Percentiles rank a stretch among this genome's conserved stretches.
phyloP scores from a whole-genome alignment of 2,797 vertebrate species.

The Phyllotis vaccarum region DNA sequence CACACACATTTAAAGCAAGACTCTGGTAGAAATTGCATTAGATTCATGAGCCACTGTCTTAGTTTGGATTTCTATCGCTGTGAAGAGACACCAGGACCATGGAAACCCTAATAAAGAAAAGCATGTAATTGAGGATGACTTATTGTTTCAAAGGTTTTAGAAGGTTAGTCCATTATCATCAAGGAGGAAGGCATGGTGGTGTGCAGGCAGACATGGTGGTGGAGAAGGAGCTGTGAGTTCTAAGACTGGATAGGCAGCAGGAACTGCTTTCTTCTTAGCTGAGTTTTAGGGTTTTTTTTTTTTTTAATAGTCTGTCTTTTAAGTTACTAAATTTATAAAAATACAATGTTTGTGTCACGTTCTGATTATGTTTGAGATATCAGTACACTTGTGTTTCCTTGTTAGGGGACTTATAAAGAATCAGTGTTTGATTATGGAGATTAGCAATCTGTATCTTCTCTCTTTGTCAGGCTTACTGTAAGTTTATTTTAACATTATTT shows the following conservation, averaged over 20 bases:
- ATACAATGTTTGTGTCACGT: background rate
- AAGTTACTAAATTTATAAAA: background rate
- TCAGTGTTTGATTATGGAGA: background rate
- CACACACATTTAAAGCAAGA: background rate
- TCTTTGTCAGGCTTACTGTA: background rate
- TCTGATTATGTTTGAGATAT: background rate
- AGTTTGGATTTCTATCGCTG: no score
- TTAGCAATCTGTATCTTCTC: background rate
- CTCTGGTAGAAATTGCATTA: slow-evolving; percentile 26
- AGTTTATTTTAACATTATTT: background rate
- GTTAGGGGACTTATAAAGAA: background rate
- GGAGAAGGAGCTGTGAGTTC: background rate
- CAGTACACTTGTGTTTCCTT: background rate
- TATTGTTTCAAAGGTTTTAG: background rate
- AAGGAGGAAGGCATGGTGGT: background rate
- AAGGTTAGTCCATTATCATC: background rate
- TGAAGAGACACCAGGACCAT: background rate
- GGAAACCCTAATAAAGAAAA: background rate
- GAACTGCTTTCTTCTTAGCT: background rate
- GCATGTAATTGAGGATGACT: background rate
- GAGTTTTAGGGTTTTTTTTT: slow-evolving; percentile 28
- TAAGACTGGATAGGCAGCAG: background rate
- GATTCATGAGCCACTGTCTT: background rate
- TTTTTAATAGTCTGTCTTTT: background rate
- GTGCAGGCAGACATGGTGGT: background rate